Percentiles rank a stretch among this genome's conserved stretches.
These are phyloP conservation scores for Apis laboriosa DNA, from an alignment of 1,140 invertebrate species.

Conservation along the genomic window DNA sequence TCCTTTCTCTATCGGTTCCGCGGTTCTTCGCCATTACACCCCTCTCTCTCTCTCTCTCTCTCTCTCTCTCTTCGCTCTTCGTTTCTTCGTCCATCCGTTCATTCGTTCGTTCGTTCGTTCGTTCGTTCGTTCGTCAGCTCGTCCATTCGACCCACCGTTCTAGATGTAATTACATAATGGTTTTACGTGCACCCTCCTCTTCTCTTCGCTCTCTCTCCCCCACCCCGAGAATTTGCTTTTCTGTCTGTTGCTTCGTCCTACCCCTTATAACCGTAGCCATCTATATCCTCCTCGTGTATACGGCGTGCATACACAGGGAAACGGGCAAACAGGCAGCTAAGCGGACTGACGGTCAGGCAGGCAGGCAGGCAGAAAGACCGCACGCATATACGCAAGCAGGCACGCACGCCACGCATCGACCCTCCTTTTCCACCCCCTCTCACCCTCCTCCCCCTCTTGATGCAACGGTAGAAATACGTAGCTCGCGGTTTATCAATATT, in stretches of 20 bases:
- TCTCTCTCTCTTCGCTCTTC: constrained; percentile 20
- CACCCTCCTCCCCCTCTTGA: constrained; percentile 9
- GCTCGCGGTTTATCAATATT: constrained; percentile 67
- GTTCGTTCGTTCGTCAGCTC: constrained; percentile 40
- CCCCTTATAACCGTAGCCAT: constrained; percentile 42
- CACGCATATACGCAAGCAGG: background rate
- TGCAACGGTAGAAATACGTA: constrained; percentile 63
- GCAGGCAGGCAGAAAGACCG: background rate
- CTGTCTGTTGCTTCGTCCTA: constrained; percentile 45
- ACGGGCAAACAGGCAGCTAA: constrained; percentile 40
- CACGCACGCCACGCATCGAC: constrained; percentile 20
- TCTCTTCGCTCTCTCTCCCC: constrained; percentile 11
- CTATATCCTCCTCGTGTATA: constrained; percentile 8
- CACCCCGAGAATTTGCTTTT: constrained; percentile 38
- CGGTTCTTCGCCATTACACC: background rate
- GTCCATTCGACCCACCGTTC: constrained; percentile 64
- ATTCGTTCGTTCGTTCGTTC: constrained; percentile 41
- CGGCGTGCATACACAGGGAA: background rate
- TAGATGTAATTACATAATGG: constrained; percentile 77
- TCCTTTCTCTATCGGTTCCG: constrained; percentile 2
- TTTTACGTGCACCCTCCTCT: constrained; percentile 65
- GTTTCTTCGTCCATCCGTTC: constrained; percentile 7
- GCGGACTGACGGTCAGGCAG: constrained; percentile 20
- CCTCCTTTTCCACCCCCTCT: constrained; percentile 15
- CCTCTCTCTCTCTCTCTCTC: constrained; percentile 40